Evolutionary conservation across 1,140 invertebrate species (phyloP).

Genomic region (Drosophila novamexicana): DNA sequence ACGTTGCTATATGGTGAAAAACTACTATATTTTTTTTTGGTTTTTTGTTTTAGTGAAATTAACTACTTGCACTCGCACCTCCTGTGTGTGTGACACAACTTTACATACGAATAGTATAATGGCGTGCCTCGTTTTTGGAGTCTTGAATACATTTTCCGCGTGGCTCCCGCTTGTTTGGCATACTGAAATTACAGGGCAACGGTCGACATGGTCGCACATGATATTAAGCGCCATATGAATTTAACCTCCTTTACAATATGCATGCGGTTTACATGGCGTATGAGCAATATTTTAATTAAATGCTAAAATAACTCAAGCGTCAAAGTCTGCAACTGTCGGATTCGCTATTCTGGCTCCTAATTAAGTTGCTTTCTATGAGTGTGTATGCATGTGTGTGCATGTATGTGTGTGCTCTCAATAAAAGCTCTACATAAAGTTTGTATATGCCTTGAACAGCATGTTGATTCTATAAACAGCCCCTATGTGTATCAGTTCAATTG

Average conservation of each 20-base stretch:
- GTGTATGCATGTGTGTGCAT: background rate
- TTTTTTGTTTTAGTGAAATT: constrained; percentile 15
- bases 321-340: constrained; percentile 21
- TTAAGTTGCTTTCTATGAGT: background rate
- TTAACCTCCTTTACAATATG: constrained; percentile 36
- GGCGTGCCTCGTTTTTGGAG: constrained; percentile 9
- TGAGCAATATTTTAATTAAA: constrained; percentile 44
- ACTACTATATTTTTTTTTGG: background rate
- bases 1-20: too few relatives aligned
- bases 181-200: constrained; percentile 21
- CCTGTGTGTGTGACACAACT: background rate
- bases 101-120: constrained; percentile 7
- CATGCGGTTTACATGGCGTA: constrained; percentile 18
- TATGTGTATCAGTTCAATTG: background rate
- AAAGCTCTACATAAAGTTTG: constrained; percentile 11
- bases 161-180: constrained; percentile 3
- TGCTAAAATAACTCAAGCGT: constrained; percentile 30
- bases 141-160: constrained; percentile 2
- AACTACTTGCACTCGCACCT: constrained; percentile 12
- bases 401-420: background rate
- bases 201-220: constrained; percentile 17
- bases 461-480: background rate
- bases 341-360: background rate
- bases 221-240: constrained; percentile 34
- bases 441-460: constrained; percentile 6